Conservation (phyloP, 2,797 vertebrate species). For the Muscicapa comitata region DNA sequence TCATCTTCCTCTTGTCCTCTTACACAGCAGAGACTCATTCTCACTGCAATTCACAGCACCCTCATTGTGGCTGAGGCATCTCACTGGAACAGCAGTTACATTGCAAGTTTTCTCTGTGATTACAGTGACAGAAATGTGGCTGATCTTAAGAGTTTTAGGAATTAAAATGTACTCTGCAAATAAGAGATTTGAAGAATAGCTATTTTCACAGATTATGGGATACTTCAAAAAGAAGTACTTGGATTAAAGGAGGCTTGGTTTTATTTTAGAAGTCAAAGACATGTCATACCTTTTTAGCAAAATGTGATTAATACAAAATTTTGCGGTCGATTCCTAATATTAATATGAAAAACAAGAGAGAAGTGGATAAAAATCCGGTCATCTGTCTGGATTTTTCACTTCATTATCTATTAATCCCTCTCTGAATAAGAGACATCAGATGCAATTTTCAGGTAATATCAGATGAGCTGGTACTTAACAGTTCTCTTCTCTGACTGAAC, state of each 20-base stretch:
- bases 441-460: neutral
- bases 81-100: neutral
- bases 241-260: slow-evolving; percentile 9
- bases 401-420: neutral
- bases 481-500: neutral
- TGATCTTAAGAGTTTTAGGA: neutral
- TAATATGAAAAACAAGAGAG: neutral
- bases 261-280: slow-evolving; percentile 30
- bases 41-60: neutral
- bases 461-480: neutral
- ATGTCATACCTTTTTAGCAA: neutral
- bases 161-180: slow-evolving; percentile 6
- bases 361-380: neutral
- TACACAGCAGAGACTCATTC: neutral
- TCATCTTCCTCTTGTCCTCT: neutral
- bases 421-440: neutral
- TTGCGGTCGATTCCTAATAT: neutral
- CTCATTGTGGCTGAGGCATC: neutral
- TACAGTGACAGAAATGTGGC: neutral
- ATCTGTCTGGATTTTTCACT: neutral
- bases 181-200: neutral
- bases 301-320: slow-evolving; percentile 22
- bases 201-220: slow-evolving; percentile 5
- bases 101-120: neutral
- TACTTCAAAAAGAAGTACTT: neutral